Conservation (phyloP, 92 coral and sea anemone genomes). For the Micromussa lordhowensis region DNA sequence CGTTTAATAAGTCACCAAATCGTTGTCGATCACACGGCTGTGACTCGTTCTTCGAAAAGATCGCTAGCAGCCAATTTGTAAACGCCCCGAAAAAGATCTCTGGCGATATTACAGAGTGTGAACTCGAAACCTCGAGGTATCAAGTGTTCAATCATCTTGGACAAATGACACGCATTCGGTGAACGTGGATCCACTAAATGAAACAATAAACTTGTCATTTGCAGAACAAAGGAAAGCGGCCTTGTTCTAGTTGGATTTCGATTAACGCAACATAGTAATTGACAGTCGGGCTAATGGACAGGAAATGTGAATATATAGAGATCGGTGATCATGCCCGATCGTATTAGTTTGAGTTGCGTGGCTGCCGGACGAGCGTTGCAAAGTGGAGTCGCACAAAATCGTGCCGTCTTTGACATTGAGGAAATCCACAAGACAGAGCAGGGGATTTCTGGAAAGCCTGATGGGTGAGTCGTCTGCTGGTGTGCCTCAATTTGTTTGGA, state of each 20-base stretch:
- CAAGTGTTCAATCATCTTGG: conserved; percentile 29
- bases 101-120: conserved; percentile 13
- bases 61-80: conserved; percentile 19
- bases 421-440: neutral
- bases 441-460: neutral
- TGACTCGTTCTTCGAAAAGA: neutral
- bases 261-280: conserved; percentile 48
- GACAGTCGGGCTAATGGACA: conserved; percentile 57
- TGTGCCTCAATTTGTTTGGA: conserved; percentile 14
- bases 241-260: conserved; percentile 53
- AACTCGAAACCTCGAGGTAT: conserved; percentile 51
- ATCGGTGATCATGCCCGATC: conserved; percentile 32
- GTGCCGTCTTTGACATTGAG: neutral
- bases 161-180: conserved; percentile 33
- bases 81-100: conserved; percentile 32
- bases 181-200: conserved; percentile 34
- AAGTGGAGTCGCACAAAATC: neutral
- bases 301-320: conserved; percentile 56
- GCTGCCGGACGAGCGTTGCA: neutral
- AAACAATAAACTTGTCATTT: conserved; percentile 52
- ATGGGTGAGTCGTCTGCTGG: conserved; percentile 33
- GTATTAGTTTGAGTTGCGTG: conserved; percentile 45
- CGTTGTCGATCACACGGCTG: conserved; percentile 7
- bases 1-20: conserved; percentile 39
- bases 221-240: conserved; percentile 50